These are phyloP conservation scores for Myrmophylax atrothorax DNA, from an alignment of 2,113 vertebrate species.

Conservation along the genomic window DNA sequence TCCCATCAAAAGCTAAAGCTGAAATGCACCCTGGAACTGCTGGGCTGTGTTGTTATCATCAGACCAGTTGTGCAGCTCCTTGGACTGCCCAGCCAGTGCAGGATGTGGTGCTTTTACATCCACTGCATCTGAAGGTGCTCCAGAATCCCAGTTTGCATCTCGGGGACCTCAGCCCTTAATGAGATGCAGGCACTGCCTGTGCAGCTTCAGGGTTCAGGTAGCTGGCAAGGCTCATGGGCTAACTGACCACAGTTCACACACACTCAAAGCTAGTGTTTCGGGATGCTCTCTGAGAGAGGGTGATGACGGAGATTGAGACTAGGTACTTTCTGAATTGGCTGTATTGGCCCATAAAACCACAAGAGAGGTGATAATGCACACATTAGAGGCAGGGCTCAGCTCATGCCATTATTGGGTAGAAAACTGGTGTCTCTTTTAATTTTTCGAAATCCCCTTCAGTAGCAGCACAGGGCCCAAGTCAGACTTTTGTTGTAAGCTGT, in stretches of 20 bases:
- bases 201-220: background rate
- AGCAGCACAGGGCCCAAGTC: background rate
- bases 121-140: background rate
- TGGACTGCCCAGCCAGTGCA: background rate
- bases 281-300: background rate
- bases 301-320: slow-evolving; percentile 19
- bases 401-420: background rate
- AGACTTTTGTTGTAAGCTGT: background rate
- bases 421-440: background rate
- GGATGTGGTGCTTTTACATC: background rate
- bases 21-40: background rate
- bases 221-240: background rate
- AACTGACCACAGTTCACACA: slow-evolving; percentile 2
- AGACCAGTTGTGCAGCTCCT: background rate
- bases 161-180: background rate
- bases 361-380: background rate
- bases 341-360: slow-evolving; percentile 19
- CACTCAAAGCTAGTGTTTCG: slow-evolving; percentile 41
- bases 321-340: slow-evolving; percentile 55
- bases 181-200: background rate
- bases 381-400: background rate
- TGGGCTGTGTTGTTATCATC: background rate
- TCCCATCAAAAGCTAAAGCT: background rate
- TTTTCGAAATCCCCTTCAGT: background rate
- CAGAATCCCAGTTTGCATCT: background rate